These are phyloP conservation scores for Sakesphorus luctuosus DNA, from an alignment of 2,113 vertebrate species.

Conservation along the genomic window DNA sequence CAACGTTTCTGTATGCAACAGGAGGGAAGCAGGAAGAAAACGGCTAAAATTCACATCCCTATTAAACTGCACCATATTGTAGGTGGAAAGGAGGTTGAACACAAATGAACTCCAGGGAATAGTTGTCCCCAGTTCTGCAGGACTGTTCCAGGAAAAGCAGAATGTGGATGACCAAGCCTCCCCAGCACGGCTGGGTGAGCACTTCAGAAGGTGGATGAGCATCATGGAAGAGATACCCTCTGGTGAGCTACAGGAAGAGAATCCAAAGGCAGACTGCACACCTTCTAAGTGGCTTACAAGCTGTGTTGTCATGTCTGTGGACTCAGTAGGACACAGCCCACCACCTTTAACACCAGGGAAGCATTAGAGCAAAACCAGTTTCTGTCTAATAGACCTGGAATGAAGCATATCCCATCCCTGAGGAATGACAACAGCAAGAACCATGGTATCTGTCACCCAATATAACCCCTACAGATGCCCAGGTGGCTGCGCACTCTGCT, in stretches of 20 bases:
- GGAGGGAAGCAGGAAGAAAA: neutral
- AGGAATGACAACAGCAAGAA: neutral
- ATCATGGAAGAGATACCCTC: neutral
- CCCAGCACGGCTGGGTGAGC: fast-evolving
- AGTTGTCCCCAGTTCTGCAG: fast-evolving
- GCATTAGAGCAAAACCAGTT: neutral
- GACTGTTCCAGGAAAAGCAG: neutral
- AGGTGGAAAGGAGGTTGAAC: neutral
- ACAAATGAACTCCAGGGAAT: neutral
- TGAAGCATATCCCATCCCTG: neutral
- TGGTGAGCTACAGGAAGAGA: neutral
- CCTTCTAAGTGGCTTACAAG: neutral
- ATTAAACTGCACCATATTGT: neutral
- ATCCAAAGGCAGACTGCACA: neutral
- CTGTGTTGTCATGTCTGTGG: neutral
- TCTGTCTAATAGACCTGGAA: neutral
- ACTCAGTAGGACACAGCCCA: neutral
- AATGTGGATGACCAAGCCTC: neutral
- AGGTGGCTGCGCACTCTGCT: neutral
- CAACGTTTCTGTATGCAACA: fast-evolving
- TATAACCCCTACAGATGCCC: neutral
- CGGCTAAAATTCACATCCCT: neutral
- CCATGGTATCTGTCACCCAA: fast-evolving
- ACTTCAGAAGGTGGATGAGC: neutral
- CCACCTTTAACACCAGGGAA: neutral